Percentiles rank a stretch among this genome's conserved stretches.
Evolutionary conservation across 2,113 vertebrate species (phyloP).

Genomic region (Corythoichthys intestinalis): DNA sequence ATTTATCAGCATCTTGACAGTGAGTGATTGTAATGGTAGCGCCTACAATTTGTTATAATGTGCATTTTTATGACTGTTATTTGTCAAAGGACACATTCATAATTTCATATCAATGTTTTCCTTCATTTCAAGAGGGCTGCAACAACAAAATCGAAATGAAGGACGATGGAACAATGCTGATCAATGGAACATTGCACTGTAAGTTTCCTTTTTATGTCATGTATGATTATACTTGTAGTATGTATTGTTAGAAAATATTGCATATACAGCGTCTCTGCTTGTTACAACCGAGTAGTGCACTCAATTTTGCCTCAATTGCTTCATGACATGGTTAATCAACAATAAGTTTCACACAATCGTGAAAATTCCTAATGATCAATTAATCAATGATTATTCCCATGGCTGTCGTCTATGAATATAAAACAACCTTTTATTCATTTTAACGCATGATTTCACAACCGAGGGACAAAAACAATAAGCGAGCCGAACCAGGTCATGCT

Average conservation of each 20-base stretch:
- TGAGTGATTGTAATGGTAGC: background rate
- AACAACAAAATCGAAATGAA: background rate
- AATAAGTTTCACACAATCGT: background rate
- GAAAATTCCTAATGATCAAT: background rate
- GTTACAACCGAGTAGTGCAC: background rate
- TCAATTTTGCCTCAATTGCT: background rate
- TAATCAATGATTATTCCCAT: background rate
- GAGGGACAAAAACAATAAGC: constrained; percentile 1
- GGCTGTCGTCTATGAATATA: background rate
- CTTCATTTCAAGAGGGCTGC: background rate
- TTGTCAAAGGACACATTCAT: background rate
- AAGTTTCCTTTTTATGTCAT: background rate
- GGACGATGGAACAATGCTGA: background rate
- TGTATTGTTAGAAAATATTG: background rate
- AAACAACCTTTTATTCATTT: background rate
- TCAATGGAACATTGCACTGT: background rate
- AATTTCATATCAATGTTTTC: background rate
- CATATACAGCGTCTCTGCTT: background rate
- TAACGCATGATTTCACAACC: background rate
- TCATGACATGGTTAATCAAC: background rate
- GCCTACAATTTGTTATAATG: background rate
- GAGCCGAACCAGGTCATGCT: constrained; percentile 21
- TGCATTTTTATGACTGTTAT: background rate
- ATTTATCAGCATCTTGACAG: background rate
- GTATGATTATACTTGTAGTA: background rate